Evolutionary conservation across 2,888 invertebrate genomes (phyloP), one percentile per base, ranked within the genome.

Genomic region (Ceriagrion tenellum): DNA sequence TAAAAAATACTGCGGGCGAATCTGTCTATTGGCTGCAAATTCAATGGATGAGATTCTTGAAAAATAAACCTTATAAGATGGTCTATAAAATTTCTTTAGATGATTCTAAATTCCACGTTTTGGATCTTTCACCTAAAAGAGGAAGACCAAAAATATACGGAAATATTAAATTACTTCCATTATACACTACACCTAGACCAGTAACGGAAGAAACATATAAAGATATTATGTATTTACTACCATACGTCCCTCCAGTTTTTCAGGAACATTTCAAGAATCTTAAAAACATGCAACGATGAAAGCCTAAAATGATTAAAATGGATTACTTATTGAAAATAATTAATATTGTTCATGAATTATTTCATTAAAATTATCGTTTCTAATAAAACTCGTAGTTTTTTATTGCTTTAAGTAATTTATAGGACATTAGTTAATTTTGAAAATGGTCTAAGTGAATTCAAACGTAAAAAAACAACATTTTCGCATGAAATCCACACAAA

Each of bases 51-150:
- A 88, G 95, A 88, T 95, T 95, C 88, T 56, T 81, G 93, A 89
- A n/a, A n/a, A n/a, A n/a, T n/a, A n/a, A n/a, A n/a, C n/a, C n/a
- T n/a, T n/a, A n/a, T n/a, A n/a, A n/a, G n/a, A n/a, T n/a, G n/a
- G n/a, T 95, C 26, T 95, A 95, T 81, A n/a, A 95, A 95, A 56
- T 47, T 95, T 81, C n/a, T 95, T 95, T n/a, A 88, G n/a, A 95
- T 95, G 95, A 95, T 30, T 90, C n/a, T n/a, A n/a, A n/a, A n/a
- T n/a, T n/a, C n/a, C n/a, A n/a, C 95, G 47, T 90, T 90, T 90
- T 90, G 56, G 90, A 56, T 90, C 90, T 90, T 90, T 90, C 90
- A 55, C 90, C 55, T 59, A 95, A n/a, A n/a, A n/a, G n/a, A n/a
- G n/a, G n/a, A n/a, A n/a, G n/a, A n/a, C n/a, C n/a, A n/a, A n/a